Conservation (phyloP, 2,797 vertebrate species). For the Salmo trutta region DNA sequence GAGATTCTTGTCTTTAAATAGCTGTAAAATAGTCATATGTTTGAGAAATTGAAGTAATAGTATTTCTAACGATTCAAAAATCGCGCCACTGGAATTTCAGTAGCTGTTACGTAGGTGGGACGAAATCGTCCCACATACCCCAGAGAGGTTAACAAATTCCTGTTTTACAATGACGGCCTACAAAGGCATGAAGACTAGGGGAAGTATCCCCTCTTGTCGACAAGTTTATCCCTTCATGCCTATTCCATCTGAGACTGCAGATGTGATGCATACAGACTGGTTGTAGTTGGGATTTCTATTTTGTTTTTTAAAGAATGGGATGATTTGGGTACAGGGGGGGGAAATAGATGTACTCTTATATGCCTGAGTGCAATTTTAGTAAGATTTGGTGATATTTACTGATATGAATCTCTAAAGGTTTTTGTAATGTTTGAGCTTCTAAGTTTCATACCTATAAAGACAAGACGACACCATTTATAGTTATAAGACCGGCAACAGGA, state of each 20-base stretch:
- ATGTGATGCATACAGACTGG: not conserved
- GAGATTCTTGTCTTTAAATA: too few species aligned
- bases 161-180: too few species aligned
- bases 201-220: not conserved
- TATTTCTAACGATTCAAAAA: too few species aligned
- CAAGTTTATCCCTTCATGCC: not conserved
- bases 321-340: constrained; percentile 36
- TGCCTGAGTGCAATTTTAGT: too few species aligned
- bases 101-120: too few species aligned
- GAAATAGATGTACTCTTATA: not conserved
- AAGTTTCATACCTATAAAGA: too few species aligned
- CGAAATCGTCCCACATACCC: too few species aligned
- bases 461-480: not conserved
- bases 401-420: not conserved
- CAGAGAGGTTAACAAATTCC: too few species aligned
- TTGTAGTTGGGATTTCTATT: not conserved
- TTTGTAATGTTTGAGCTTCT: not conserved
- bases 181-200: not conserved
- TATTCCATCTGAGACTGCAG: not conserved
- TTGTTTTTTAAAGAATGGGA: constrained; percentile 54
- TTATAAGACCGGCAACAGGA: not conserved
- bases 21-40: too few species aligned
- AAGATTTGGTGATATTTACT: not conserved
- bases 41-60: too few species aligned
- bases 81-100: too few species aligned